Conservation (phyloP, 2,888 invertebrate species). For the Aquatica leii region DNA sequence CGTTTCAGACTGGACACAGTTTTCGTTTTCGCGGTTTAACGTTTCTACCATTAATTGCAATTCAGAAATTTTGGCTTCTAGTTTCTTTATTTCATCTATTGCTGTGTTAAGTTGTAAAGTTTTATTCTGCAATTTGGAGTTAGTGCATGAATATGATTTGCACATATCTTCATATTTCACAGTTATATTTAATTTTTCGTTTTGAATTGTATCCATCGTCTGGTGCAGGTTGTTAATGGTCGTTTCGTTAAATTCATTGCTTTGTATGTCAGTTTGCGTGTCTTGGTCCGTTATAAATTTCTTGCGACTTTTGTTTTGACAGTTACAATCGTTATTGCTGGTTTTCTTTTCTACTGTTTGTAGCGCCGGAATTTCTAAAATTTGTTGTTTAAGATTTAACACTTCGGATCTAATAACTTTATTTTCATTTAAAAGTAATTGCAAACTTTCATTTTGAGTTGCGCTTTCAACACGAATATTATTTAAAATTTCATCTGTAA, state of each 20-base stretch:
- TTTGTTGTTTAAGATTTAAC: background rate
- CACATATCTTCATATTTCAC: background rate
- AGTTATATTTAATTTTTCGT: background rate
- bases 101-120: background rate
- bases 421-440: constrained; percentile 15
- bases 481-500: background rate
- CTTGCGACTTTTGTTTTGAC: background rate
- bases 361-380: background rate
- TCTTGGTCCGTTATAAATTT: background rate
- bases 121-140: background rate
- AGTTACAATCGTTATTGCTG: background rate
- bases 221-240: background rate
- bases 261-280: background rate
- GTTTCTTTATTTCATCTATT: constrained; percentile 8
- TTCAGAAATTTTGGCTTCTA: background rate
- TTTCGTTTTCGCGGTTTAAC: background rate
- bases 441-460: constrained; percentile 4
- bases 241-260: background rate
- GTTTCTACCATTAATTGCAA: background rate
- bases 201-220: background rate
- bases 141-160: background rate
- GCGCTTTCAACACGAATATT: background rate
- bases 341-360: background rate
- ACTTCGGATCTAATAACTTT: constrained; percentile 6
- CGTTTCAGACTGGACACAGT: background rate